Evolutionary conservation across 2,888 invertebrate species (phyloP).

Genomic region (Adineta ricciae): DNA sequence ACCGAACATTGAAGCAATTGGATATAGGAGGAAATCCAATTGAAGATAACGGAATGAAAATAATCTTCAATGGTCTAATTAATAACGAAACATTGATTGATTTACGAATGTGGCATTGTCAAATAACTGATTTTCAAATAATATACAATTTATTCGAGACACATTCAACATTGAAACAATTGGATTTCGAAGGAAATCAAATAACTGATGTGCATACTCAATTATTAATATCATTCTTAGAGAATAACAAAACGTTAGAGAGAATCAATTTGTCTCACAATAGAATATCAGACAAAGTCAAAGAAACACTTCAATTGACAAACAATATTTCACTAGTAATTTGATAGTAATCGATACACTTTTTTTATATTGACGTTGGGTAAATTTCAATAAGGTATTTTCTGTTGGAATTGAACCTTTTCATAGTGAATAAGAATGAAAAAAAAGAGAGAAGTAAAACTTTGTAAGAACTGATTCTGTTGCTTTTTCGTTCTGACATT

Average conservation of each 20-base stretch:
- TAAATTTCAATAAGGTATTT: too few relatives aligned
- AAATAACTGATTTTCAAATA: background rate
- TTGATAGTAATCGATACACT: too few relatives aligned
- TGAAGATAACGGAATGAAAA: background rate
- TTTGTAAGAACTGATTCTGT: too few relatives aligned
- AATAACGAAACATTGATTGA: background rate
- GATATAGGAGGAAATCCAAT: background rate
- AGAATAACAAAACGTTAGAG: background rate
- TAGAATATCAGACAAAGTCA: background rate
- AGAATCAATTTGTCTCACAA: background rate
- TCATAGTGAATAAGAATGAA: too few relatives aligned
- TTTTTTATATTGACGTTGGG: too few relatives aligned
- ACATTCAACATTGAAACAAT: background rate
- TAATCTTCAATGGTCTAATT: background rate
- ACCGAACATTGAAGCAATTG: background rate
- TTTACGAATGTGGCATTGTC: background rate
- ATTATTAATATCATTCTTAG: background rate
- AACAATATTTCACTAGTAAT: too few relatives aligned
- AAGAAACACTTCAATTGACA: background rate
- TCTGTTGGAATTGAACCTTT: too few relatives aligned
- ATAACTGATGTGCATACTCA: background rate
- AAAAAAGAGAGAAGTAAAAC: too few relatives aligned
- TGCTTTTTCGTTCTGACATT: too few relatives aligned
- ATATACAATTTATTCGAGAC: background rate
- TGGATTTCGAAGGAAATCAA: background rate